Base-by-base conservation (phyloP, 2,113 vertebrate species). In the Fulica atra region DNA sequence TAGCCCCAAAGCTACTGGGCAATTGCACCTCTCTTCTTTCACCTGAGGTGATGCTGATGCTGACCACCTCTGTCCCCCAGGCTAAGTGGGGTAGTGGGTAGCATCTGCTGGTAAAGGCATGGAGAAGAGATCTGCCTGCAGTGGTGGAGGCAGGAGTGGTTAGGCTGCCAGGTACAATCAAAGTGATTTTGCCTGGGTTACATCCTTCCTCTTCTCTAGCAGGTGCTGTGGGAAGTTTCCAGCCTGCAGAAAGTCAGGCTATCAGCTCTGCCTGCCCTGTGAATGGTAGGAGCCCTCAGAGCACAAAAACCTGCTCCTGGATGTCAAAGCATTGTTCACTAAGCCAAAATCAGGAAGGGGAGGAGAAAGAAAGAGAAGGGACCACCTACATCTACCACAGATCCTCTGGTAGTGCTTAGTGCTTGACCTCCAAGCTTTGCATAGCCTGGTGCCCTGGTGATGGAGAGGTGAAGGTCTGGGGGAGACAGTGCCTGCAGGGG, bases 391-490 rank as follows among this genome's bases (percentile, higher is more conserved):
- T 78, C 40, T 7, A 33, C 35, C 11, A 20, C 19, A 76, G 61
- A 54, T 48, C n/a, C 25, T 64, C 44, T 51, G 14, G 18, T 15
- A 40, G 40, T 2, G 2, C 11, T 66, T 5, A 4, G 7, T 21
- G 4, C 23, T 72, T 28, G 25, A 21, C 13, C 10, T 81, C 24
- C 65, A 40, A 57, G 40, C 19, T 61, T 28, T 66, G 29, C 61
- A 29, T 9, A 23, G 23, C 15, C 9, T 16, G 3, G 48, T 68
- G 50, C 6, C n/a, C 53, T n/a, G 19, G 6, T 0, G 0, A 23
- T 72, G 38, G 53, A 71, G 33, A 40, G 24, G 7, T 81, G 50
- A 25, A 11, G 15, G 6, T 18, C 71, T 50, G 15, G 35, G 33
- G 26, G 23, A 35, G 16, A 35, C 16, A 7, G 46, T 81, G 13